phyloP scores from a whole-genome alignment of 2,888 invertebrate genomes.

The Scelioninae gen. 1 region DNA sequence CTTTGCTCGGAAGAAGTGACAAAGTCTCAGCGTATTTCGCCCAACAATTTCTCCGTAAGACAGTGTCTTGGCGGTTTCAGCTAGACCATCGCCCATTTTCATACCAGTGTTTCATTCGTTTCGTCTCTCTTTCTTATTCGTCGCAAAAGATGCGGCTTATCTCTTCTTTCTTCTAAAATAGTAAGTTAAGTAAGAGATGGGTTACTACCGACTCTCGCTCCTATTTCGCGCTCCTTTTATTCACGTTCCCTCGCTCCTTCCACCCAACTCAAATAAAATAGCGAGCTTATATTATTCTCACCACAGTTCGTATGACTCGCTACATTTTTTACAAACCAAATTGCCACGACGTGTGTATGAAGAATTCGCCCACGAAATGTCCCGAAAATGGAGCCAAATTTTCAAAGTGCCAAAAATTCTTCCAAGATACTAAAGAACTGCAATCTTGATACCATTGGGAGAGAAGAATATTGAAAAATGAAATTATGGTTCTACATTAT shows the following conservation, averaged over 20 bases:
- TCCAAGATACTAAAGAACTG: background rate
- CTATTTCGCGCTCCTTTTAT: conserved; percentile 69
- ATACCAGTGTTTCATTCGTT: conserved; percentile 74
- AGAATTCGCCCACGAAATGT: conserved; percentile 26
- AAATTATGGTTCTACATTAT: no score
- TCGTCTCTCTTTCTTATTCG: conserved; percentile 68
- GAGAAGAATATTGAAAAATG: background rate
- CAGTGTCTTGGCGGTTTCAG: conserved; percentile 78
- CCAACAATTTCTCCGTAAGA: conserved; percentile 79
- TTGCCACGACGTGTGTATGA: conserved; percentile 66
- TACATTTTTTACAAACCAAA: conserved; percentile 74
- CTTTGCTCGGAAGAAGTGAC: conserved; percentile 75
- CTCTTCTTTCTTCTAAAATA: conserved; percentile 62
- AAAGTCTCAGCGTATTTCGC: conserved; percentile 78
- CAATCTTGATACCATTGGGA: background rate
- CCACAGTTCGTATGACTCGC: conserved; percentile 72
- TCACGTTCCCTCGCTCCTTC: conserved; percentile 68
- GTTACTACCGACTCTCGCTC: conserved; percentile 68
- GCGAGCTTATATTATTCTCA: conserved; percentile 78
- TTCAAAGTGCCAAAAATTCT: conserved; percentile 2
- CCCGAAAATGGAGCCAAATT: conserved; percentile 27
- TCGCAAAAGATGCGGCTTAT: conserved; percentile 48
- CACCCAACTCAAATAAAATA: conserved; percentile 75
- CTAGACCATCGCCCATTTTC: conserved; percentile 78
- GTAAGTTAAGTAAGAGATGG: conserved; percentile 68